Evolutionary conservation across 1,140 invertebrate genomes (phyloP).

Genomic region (Bombus soroeensis): DNA sequence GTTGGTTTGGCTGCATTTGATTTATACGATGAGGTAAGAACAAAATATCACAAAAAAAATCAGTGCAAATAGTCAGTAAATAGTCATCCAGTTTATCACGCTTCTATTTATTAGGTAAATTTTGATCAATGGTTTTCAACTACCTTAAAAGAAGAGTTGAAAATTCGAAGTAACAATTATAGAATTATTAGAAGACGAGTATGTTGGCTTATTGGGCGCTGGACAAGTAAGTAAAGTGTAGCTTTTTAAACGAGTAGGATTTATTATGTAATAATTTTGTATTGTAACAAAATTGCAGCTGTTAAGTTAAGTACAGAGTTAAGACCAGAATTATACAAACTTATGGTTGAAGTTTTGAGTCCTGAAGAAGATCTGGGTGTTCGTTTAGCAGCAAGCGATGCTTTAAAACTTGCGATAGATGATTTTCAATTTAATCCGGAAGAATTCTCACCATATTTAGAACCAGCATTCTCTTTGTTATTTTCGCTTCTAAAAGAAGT

Average conservation of each 20-base stretch:
- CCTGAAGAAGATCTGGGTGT: constrained; percentile 92
- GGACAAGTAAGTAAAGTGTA: constrained; percentile 72
- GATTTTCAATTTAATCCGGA: constrained; percentile 96
- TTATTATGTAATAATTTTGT: neutral
- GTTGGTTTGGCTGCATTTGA: constrained; percentile 95
- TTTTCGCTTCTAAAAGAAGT: constrained; percentile 94
- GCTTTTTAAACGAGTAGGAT: neutral
- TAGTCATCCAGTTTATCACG: constrained; percentile 17
- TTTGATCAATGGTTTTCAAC: constrained; percentile 97
- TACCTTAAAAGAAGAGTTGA: constrained; percentile 91
- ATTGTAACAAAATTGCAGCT: constrained; percentile 74
- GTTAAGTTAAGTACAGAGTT: constrained; percentile 92
- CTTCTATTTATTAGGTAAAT: constrained; percentile 85
- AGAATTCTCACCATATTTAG: constrained; percentile 92
- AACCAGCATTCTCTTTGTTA: constrained; percentile 89
- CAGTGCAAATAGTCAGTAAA: neutral
- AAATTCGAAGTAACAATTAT: constrained; percentile 92
- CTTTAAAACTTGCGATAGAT: constrained; percentile 92
- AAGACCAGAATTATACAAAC: constrained; percentile 91
- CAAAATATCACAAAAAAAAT: constrained; percentile 7
- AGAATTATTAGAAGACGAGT: constrained; percentile 94
- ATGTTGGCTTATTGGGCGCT: constrained; percentile 91
- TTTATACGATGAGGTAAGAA: constrained; percentile 93
- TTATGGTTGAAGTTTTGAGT: constrained; percentile 88
- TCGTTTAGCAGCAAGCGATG: constrained; percentile 90